Evolutionary conservation across 1,140 invertebrate genomes (phyloP).

Genomic region (Drosophila novamexicana): DNA sequence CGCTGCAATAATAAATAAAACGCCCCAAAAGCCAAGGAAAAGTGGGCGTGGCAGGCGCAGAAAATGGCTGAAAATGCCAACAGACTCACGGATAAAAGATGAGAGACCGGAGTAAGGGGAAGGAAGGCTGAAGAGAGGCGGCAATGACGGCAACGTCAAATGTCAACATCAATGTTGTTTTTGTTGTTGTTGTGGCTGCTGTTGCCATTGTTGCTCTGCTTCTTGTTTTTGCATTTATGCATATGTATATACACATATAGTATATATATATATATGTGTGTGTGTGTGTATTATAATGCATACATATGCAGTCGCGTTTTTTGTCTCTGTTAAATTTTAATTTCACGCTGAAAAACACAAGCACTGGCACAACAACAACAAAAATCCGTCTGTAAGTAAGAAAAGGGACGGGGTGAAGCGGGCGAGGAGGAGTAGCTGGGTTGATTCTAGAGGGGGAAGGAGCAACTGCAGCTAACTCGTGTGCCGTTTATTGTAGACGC

Average conservation of each 20-base stretch:
- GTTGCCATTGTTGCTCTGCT: slow-evolving; percentile 11
- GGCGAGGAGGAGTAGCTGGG: no score
- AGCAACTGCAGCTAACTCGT: slow-evolving; percentile 39
- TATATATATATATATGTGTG: slow-evolving; percentile 5
- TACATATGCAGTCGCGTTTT: slow-evolving; percentile 49
- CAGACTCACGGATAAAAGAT: slow-evolving; percentile 63
- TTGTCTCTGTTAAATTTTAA: slow-evolving; percentile 73
- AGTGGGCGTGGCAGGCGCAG: slow-evolving; percentile 5
- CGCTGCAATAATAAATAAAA: slow-evolving; percentile 77
- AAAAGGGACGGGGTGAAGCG: background rate
- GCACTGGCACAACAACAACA: slow-evolving; percentile 28
- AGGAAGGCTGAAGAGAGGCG: slow-evolving; percentile 10
- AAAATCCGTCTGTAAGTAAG: slow-evolving; percentile 17
- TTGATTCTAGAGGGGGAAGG: no score
- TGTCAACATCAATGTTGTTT: slow-evolving; percentile 72
- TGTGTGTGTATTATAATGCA: slow-evolving; percentile 31
- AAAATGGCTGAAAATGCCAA: slow-evolving; percentile 72
- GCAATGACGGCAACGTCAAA: slow-evolving; percentile 69
- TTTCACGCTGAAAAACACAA: slow-evolving; percentile 74
- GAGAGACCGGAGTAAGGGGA: slow-evolving; percentile 14
- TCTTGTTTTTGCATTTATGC: slow-evolving; percentile 57
- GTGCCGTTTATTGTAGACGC: slow-evolving; percentile 56
- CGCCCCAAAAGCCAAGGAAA: slow-evolving; percentile 36
- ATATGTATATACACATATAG: slow-evolving; percentile 43
- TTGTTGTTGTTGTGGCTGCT: slow-evolving; percentile 41